A percentile compares a stretch with the other conserved stretches of the same genome.
Conservation (phyloP, 2,113 vertebrate genomes). For the Solea solea region DNA sequence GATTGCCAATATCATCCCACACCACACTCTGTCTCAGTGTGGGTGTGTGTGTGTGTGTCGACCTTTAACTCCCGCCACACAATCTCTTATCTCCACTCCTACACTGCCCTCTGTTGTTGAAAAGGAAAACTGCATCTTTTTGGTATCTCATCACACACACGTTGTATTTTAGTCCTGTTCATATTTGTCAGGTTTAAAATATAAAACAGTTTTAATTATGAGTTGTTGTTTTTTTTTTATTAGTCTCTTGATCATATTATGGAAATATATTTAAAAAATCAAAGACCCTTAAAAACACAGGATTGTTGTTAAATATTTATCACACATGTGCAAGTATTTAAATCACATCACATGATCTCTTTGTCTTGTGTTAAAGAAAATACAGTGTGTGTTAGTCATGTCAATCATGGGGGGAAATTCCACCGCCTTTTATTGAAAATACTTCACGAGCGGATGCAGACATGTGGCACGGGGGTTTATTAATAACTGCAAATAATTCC, state of each 20-base stretch:
- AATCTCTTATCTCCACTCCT: conserved; percentile 5
- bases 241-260: not conserved
- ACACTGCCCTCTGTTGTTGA: not conserved
- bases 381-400: not conserved
- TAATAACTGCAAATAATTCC: conserved; percentile 64
- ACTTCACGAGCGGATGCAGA: conserved; percentile 24
- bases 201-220: not conserved
- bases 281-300: not conserved
- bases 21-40: not conserved
- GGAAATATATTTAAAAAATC: no score
- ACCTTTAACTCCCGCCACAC: not conserved
- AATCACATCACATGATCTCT: conserved; percentile 10
- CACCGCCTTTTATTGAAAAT: conserved; percentile 38
- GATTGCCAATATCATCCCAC: no score
- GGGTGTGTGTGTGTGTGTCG: not conserved
- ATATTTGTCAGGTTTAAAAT: not conserved
- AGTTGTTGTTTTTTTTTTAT: not conserved
- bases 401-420: conserved; percentile 44
- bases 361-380: conserved; percentile 2
- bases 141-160: no score
- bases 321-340: not conserved
- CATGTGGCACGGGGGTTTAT: conserved; percentile 8
- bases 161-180: not conserved
- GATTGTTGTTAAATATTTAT: conserved; percentile 17
- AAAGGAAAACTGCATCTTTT: not conserved